These are phyloP conservation scores for Numenius arquata DNA, from an alignment of 2,113 vertebrate species.

Conservation along the genomic window DNA sequence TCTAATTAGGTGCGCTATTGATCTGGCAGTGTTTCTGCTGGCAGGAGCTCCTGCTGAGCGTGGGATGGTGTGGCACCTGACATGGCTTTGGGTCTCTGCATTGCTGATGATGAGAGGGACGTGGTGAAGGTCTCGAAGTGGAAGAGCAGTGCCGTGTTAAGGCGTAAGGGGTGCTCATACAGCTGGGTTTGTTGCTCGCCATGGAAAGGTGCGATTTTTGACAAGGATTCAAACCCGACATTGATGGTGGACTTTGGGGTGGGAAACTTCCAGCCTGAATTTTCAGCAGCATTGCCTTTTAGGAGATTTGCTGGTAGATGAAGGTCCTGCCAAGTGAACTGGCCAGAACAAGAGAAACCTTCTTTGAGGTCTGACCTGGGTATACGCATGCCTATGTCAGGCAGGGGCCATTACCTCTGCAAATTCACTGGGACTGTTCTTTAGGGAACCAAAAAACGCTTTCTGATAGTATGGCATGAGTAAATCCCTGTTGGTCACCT, in stretches of 20 bases:
- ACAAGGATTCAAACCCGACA: not conserved
- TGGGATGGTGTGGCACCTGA: not conserved
- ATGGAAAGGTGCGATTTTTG: not conserved
- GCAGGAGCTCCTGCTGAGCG: not conserved
- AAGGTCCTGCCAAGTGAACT: not conserved
- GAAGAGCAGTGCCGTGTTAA: not conserved
- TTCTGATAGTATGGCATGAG: not conserved
- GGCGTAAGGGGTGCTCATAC: not conserved
- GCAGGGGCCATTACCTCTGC: not conserved
- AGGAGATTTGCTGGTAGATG: not conserved
- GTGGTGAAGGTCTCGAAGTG: not conserved
- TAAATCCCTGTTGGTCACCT: not conserved
- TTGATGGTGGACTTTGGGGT: not conserved
- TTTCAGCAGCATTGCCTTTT: not conserved
- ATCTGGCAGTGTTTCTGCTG: not conserved
- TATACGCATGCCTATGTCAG: accelerated
- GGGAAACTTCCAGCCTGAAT: not conserved
- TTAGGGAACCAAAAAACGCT: not conserved
- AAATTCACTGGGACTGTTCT: not conserved
- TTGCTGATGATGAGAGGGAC: not conserved
- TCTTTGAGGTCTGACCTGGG: not conserved
- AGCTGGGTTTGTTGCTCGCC: not conserved
- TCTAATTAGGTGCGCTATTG: not conserved
- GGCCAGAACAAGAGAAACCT: not conserved
- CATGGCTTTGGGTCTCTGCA: not conserved